Conservation (phyloP, 2,888 invertebrate genomes). For the Chouioia cunea region DNA sequence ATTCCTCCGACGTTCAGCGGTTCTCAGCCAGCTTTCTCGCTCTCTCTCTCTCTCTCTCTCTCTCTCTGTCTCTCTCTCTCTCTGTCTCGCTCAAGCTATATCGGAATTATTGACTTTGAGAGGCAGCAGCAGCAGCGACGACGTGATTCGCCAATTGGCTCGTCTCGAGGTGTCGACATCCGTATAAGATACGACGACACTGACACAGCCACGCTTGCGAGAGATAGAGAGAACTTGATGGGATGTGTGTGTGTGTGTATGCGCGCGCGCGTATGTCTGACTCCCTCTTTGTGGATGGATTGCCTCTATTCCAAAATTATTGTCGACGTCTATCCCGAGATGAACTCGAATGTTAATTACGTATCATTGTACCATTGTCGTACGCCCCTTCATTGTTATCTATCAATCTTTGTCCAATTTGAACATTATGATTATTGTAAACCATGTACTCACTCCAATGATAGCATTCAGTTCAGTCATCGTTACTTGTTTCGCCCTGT, state of each 20-base stretch:
- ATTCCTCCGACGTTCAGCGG: constrained; percentile 64
- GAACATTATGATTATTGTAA: no score
- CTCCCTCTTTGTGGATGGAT: not conserved
- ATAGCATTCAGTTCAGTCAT: constrained; percentile 95
- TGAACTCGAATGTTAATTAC: no score
- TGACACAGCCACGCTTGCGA: no score
- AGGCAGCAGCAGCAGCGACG: no score
- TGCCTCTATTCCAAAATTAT: not conserved
- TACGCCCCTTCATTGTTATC: no score
- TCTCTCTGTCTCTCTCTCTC: constrained; percentile 8
- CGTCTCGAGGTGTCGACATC: constrained; percentile 32
- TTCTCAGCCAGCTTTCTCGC: constrained; percentile 52
- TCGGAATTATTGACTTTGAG: constrained; percentile 47
- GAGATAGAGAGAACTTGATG: constrained; percentile 39
- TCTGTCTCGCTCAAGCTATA: constrained; percentile 11
- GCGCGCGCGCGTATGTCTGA: not conserved
- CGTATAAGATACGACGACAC: not conserved
- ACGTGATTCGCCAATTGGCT: constrained; percentile 42
- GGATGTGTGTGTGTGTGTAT: not conserved
- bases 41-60: constrained; percentile 17
- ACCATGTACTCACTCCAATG: constrained; percentile 84
- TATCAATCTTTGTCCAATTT: no score
- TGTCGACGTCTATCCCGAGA: no score
- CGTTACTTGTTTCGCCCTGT: constrained; percentile 94
- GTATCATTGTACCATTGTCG: no score